Evolutionary conservation across 2,797 vertebrate species (phyloP).

Genomic region (Onychomys torridus): DNA sequence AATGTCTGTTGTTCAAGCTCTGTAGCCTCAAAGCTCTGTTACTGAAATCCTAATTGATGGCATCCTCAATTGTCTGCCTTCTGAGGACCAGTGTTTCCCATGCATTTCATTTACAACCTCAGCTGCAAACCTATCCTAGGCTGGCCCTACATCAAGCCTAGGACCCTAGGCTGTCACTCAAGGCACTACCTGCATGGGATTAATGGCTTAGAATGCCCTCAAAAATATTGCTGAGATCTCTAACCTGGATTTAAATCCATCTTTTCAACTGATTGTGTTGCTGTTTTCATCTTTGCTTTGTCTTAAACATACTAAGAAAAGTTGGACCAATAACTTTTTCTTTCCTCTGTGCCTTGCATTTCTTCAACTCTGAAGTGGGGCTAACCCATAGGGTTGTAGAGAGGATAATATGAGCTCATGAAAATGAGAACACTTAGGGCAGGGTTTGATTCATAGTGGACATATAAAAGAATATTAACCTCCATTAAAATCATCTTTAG

Average conservation of each 20-base stretch:
- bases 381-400: background rate
- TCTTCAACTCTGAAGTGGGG: background rate
- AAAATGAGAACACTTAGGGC: background rate
- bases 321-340: background rate
- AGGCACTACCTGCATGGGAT: background rate
- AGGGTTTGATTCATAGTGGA: background rate
- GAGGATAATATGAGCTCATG: background rate
- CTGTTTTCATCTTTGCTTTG: background rate
- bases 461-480: background rate
- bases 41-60: background rate
- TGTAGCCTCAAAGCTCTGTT: background rate
- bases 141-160: background rate
- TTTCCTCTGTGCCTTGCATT: background rate
- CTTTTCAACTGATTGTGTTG: background rate
- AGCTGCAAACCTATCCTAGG: background rate
- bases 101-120: background rate
- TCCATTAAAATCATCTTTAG: background rate
- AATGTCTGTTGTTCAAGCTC: background rate
- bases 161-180: no score
- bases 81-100: background rate
- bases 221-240: background rate
- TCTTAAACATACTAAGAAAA: background rate
- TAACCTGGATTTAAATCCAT: background rate
- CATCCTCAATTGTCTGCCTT: background rate
- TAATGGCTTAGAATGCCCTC: background rate